A percentile compares a stretch with the other conserved stretches of the same genome.
These are phyloP conservation scores for Botia kubotai DNA, from an alignment of 2,797 vertebrate species.

Conservation along the genomic window DNA sequence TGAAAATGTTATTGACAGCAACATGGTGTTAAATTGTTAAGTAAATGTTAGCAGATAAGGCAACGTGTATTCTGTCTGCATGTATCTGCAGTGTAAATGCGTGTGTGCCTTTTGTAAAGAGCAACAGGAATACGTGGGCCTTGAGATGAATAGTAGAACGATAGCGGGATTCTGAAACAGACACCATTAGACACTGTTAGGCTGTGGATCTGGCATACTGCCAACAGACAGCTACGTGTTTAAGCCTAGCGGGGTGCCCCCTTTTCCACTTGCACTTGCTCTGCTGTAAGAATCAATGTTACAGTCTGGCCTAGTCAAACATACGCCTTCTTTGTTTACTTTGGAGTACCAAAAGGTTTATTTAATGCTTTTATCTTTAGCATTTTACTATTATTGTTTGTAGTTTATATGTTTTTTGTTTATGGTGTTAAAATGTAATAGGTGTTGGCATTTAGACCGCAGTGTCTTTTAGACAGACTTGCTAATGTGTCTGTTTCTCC, in stretches of 20 bases:
- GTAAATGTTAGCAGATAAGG: slow-evolving; percentile 76
- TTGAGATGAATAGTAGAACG: slow-evolving; percentile 70
- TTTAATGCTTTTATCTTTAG: slow-evolving; percentile 22
- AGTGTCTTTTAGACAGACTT: slow-evolving; percentile 47
- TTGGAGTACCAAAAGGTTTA: slow-evolving; percentile 33
- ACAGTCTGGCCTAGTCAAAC: slow-evolving; percentile 9
- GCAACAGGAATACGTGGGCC: slow-evolving; percentile 66
- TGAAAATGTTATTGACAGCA: slow-evolving; percentile 77
- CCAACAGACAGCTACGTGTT: slow-evolving; percentile 50
- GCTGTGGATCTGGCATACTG: slow-evolving; percentile 47
- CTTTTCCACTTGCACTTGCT: slow-evolving; percentile 34
- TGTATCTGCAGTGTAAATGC: slow-evolving; percentile 47
- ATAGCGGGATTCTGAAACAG: slow-evolving; percentile 52
- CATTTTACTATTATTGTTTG: slow-evolving; percentile 27
- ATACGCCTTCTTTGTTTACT: slow-evolving; percentile 16
- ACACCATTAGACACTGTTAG: slow-evolving; percentile 56
- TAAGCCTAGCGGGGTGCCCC: slow-evolving; percentile 53
- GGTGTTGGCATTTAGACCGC: slow-evolving; percentile 66
- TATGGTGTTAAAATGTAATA: slow-evolving; percentile 78
- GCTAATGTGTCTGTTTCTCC: not conserved
- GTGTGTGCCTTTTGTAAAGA: slow-evolving; percentile 73
- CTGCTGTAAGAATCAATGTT: slow-evolving; percentile 52
- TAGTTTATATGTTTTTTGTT: slow-evolving; percentile 72
- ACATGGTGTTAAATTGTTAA: slow-evolving; percentile 83
- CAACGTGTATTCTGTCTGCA: slow-evolving; percentile 59